Evolutionary conservation across 2,113 vertebrate genomes (phyloP), one percentile per base, ranked within the genome.

Genomic region (Alectura lathami): DNA sequence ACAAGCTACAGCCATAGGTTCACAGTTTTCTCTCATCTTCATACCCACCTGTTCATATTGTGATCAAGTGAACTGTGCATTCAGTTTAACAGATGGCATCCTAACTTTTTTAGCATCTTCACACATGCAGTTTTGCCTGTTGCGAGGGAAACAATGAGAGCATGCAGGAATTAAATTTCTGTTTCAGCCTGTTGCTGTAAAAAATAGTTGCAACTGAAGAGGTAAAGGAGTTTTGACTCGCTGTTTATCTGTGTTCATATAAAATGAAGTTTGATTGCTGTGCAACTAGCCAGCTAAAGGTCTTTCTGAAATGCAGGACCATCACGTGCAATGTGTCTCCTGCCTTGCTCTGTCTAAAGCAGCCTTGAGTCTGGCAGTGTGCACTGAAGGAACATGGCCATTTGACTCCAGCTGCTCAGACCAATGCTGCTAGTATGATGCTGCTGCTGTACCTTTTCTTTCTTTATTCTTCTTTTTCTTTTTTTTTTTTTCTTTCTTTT

Each of bases 311-410:
- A 47, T 1, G 4, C 6, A 38, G 67, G 48, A 26, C n/a, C 17
- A 2, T 5, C 12, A 26, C 27, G 40, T 23, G 51, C 59, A 45
- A 17, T 3, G 26, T 1, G 2, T 51, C 42, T 77, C 56, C 56
- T 85, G 34, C 72, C 36, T 21, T 2, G 2, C 59, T 45, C 60
- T 42, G 6, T 29, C 68, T 53, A 11, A 29, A 34, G 18, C 48
- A 88, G 45, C 38, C 3, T 0, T 0, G 1, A 77, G 13, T 18
- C 54, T 57, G 17, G 17, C 6, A 2, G 50, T 7, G 56, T n/a
- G 59, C 59, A 3, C 15, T 62, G 75, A 50, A 51, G 29, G 42
- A 90, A 70, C 27, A 29, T 83, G 21, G 29, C 42, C 66, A 15
- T 34, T 62, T 72, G 38, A 70, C 32, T 83, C 47, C 60, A 78